Evolutionary conservation across 2,797 vertebrate species (phyloP).

Genomic region (Adelosebastes latens): DNA sequence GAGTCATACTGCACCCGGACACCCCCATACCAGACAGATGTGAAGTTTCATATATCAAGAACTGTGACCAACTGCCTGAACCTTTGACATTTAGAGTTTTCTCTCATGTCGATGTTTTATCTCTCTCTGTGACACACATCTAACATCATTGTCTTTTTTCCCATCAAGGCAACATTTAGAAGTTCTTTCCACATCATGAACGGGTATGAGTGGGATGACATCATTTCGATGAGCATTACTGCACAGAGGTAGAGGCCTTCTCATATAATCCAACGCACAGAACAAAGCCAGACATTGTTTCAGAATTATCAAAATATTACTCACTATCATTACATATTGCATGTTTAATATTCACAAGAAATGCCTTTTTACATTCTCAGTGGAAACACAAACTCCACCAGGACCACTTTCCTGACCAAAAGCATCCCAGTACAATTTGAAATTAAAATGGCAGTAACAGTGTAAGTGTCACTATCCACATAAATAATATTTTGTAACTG

Average conservation of each 20-base stretch:
- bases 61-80: neutral
- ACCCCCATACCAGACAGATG: neutral
- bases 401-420: constrained; percentile 30
- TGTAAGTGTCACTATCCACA: constrained; percentile 65
- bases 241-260: constrained; percentile 70
- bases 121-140: neutral
- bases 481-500: neutral
- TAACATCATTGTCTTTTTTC: neutral
- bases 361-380: constrained; percentile 54
- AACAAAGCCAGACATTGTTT: neutral
- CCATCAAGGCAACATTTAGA: constrained; percentile 67
- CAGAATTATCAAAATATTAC: neutral
- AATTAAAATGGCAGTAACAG: constrained; percentile 64
- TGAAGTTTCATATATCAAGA: neutral
- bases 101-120: neutral
- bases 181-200: constrained; percentile 58
- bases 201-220: constrained; percentile 66
- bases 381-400: constrained; percentile 71
- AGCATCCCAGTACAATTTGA: constrained; percentile 66
- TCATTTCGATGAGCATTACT: constrained; percentile 57
- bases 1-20: constrained; percentile 35
- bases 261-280: neutral
- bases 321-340: neutral
- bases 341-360: neutral
- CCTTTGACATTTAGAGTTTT: neutral